Evolutionary conservation across 2,113 vertebrate species (phyloP).

Genomic region (Climacteris rufus): DNA sequence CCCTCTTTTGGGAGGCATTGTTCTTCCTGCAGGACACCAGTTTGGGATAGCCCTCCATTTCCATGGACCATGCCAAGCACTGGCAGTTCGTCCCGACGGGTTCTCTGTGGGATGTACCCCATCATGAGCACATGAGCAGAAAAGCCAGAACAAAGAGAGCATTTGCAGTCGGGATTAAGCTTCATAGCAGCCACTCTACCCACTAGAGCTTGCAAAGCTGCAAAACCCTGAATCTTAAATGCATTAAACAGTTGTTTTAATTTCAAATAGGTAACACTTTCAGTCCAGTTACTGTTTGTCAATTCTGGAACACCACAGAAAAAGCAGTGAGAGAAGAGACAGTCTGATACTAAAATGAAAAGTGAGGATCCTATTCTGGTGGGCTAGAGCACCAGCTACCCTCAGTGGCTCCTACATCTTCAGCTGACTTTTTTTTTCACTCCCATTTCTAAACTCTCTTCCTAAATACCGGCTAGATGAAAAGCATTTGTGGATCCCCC

Average conservation of each 20-base stretch:
- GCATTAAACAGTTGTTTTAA: constrained; percentile 3
- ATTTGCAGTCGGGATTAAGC: neutral
- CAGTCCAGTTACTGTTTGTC: neutral
- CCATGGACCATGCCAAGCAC: neutral
- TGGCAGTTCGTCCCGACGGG: neutral
- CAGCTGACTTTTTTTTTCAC: neutral
- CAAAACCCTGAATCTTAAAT: neutral
- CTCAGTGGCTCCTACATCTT: neutral
- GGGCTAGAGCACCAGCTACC: neutral
- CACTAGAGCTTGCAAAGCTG: neutral
- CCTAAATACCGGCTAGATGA: neutral
- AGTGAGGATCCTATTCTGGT: neutral
- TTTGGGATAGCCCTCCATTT: neutral
- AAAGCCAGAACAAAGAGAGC: neutral
- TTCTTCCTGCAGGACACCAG: neutral
- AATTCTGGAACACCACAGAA: neutral
- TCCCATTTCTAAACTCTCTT: neutral
- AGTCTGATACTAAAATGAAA: neutral
- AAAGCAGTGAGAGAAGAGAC: neutral
- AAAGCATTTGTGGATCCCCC: neutral
- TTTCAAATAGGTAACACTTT: neutral
- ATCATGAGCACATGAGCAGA: neutral
- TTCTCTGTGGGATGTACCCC: neutral
- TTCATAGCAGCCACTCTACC: neutral
- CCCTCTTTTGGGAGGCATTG: neutral